Conservation (phyloP, 2,113 vertebrate species). For the Tursiops truncatus region DNA sequence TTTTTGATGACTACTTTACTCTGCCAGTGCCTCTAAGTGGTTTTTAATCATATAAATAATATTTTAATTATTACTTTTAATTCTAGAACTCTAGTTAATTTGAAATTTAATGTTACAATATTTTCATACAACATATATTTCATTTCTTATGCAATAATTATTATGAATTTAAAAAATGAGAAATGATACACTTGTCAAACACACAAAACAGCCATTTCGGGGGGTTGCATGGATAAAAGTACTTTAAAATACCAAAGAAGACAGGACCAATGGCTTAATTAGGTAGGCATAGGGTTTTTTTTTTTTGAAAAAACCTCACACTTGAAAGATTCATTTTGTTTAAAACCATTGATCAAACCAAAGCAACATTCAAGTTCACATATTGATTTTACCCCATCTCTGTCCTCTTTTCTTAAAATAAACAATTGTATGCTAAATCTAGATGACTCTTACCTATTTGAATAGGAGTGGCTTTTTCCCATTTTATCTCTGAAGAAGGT, state of each 20-base stretch:
- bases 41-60: background rate
- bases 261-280: background rate
- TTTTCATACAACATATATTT: slow-evolving; percentile 5
- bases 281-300: background rate
- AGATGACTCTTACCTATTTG: background rate
- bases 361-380: background rate
- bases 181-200: background rate
- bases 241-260: background rate
- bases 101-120: background rate
- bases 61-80: slow-evolving; percentile 6
- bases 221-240: background rate
- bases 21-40: background rate
- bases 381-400: background rate
- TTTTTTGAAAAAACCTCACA: background rate
- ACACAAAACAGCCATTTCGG: background rate
- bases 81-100: background rate
- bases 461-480: background rate
- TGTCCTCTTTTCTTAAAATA: background rate
- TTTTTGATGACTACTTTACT: background rate
- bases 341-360: background rate
- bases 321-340: background rate
- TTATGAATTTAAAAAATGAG: background rate
- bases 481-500: background rate
- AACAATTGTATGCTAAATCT: background rate
- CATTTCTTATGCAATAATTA: background rate